Conservation (phyloP, 2,113 vertebrate genomes). For the Planiliza haematocheilus region DNA sequence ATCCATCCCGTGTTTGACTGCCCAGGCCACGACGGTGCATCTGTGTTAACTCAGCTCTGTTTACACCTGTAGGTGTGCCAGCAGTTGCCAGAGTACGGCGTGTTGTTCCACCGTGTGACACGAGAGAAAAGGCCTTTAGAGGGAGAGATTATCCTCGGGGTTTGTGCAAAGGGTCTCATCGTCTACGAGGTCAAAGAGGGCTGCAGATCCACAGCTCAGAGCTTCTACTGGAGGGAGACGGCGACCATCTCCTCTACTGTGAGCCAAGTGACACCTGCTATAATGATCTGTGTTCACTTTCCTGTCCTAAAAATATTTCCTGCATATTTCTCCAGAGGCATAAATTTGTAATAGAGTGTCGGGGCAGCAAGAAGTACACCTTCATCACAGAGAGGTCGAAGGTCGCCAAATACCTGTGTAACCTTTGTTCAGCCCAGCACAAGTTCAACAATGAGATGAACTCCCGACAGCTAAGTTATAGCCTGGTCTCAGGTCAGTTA, state of each 20-base stretch:
- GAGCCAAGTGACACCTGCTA: slow-evolving; percentile 60
- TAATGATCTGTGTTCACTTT: not conserved
- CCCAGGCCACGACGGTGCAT: not conserved
- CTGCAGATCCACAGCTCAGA: slow-evolving; percentile 81
- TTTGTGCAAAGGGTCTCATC: slow-evolving; percentile 90
- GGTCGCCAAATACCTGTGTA: slow-evolving; percentile 88
- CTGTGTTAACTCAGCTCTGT: not conserved
- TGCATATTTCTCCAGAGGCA: slow-evolving; percentile 78
- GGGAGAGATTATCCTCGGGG: slow-evolving; percentile 86
- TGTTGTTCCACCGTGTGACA: slow-evolving; percentile 84
- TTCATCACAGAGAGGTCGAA: slow-evolving; percentile 87
- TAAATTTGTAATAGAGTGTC: slow-evolving; percentile 89
- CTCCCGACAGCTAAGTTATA: slow-evolving; percentile 82
- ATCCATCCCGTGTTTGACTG: not conserved
- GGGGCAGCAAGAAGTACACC: slow-evolving; percentile 85
- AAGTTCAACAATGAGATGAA: slow-evolving; percentile 89
- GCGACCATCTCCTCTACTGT: slow-evolving; percentile 89
- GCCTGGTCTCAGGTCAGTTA: slow-evolving; percentile 80
- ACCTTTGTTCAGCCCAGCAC: slow-evolving; percentile 91
- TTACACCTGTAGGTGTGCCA: slow-evolving; percentile 82
- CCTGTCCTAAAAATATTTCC: not conserved
- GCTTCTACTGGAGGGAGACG: slow-evolving; percentile 89
- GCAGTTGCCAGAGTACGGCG: slow-evolving; percentile 90
- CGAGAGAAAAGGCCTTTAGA: slow-evolving; percentile 86
- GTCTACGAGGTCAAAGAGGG: slow-evolving; percentile 89